Base-by-base conservation (phyloP, 2,797 vertebrate species). In the Neosilurus hyrtlii region DNA sequence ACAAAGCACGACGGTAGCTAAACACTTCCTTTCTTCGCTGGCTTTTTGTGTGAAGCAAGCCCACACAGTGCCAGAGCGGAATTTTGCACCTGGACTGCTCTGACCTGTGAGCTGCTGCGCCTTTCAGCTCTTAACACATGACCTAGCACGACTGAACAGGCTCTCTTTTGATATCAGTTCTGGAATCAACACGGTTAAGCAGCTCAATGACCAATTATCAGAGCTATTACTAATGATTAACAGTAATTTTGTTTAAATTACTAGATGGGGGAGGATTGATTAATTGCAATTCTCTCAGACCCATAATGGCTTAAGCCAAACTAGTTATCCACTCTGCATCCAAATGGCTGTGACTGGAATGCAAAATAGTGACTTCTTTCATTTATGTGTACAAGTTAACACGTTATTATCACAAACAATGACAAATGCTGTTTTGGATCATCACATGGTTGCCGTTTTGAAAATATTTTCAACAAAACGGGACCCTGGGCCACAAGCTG, bases 171-270 rank as follows among this genome's bases (percentile, higher is more conserved):
- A 90, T 79, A 83, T 82, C 79, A 52, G 76, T 84, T 65, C 71
- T 82, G 88, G 83, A 85, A 85, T 85, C 87, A 83, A 85, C 83
- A 86, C 62, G 62, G 72, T 79, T 83, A 86, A 83, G 75, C 81
- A 77, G 77, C 80, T 87, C 84, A 86, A 82, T 81, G 87, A 86
- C 87, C 87, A 90, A 87, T 90, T 88, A 86, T 82, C 80, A 86
- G 86, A 52, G 82, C 84, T 88, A 87, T 89, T 90, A 86, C 86
- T 83, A 80, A 85, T 83, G 82, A 90, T 89, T 90, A 84, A 81
- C 62, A 81, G 84, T 85, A 88, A 88, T 89, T 86, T 88, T 88
- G 82, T 79, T 88, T 87, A 83, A 89, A 87, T 89, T 83, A 78
- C 76, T 65, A 74, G 67, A 86, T 76, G 57, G 83, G 76, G 82